Evolutionary conservation across 2,113 vertebrate species (phyloP).

Genomic region (Brachyhypopomus gauderio): DNA sequence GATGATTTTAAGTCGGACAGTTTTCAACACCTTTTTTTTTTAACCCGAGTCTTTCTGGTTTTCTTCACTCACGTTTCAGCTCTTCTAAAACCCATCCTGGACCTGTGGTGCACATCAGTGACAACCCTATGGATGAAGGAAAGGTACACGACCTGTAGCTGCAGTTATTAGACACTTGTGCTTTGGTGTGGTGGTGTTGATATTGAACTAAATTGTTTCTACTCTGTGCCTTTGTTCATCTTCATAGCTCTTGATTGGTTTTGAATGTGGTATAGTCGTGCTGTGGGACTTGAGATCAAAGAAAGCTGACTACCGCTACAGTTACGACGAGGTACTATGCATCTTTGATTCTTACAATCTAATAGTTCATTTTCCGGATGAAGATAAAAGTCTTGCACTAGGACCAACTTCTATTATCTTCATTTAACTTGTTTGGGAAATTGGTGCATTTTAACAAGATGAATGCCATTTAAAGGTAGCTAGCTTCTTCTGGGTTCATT

Average conservation of each 20-base stretch:
- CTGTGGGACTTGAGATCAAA: constrained; percentile 98
- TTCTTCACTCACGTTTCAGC: constrained; percentile 71
- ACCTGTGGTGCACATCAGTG: constrained; percentile 97
- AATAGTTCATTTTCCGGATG: background rate
- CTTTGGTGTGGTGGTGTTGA: background rate
- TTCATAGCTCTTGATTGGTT: constrained; percentile 94
- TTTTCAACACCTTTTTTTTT: no score
- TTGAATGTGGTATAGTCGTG: constrained; percentile 91
- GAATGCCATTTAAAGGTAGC: no score
- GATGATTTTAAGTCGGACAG: background rate
- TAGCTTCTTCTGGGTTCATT: no score
- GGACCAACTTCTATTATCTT: no score
- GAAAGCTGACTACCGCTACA: constrained; percentile 98
- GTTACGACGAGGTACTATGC: constrained; percentile 89
- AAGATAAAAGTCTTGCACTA: background rate
- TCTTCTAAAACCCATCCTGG: constrained; percentile 97
- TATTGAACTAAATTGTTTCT: constrained; percentile 15
- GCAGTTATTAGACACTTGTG: background rate
- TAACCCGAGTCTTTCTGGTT: background rate
- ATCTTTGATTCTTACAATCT: background rate
- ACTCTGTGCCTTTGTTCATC: constrained; percentile 33
- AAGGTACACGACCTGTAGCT: constrained; percentile 78
- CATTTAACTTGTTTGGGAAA: no score
- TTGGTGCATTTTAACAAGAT: no score
- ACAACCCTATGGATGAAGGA: constrained; percentile 99